Base-by-base conservation (phyloP, 1,140 invertebrate species). In the Lanistes nyassanus region DNA sequence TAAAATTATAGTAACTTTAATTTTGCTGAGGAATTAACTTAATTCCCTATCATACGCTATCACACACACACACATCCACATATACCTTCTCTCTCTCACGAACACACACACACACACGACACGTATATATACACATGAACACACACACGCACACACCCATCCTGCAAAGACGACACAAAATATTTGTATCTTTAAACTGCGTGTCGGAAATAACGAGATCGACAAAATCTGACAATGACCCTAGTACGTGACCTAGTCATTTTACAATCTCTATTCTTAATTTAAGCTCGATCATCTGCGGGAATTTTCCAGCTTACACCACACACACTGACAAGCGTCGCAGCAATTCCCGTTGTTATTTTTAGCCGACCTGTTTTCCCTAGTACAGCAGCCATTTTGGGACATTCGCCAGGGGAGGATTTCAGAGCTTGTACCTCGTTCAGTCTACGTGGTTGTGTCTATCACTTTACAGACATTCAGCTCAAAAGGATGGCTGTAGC, bases 41-140 rank as follows among this genome's bases (percentile, higher is more conserved):
- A 4, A 31, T 9, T 23, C n/a, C 58, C n/a, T 31, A 60, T 26
- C 58, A 60, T 31, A 60, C 58, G 23, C 23, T 26, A 23, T 9
- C 58, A 60, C 58, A 60, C 58, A 60, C 58, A 60, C 58, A 60
- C 58, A 60, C 58, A 60, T 31, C n/a, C 58, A 60, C 58, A 60
- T 31, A 60, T 31, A 60, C 58, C n/a, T 31, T 26, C 58, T 26
- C 58, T 26, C 58, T 26, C 58, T 26, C 58, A 60, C 58, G 31
- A 23, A 60, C 58, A 60, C 58, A 60, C 58, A 60, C 58, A 60
- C 58, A n/a, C 58, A 60, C 58, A n/a, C 58, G 31, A 60, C 58
- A 60, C 58, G 31, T 31, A 60, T 31, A 60, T 31, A 60, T 31
- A 60, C 58, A 60, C 58, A 23, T 31, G 31, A 23, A 23, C 58